phyloP scores from a whole-genome alignment of 2,888 invertebrate species.

The Drosophila melanosoma region DNA sequence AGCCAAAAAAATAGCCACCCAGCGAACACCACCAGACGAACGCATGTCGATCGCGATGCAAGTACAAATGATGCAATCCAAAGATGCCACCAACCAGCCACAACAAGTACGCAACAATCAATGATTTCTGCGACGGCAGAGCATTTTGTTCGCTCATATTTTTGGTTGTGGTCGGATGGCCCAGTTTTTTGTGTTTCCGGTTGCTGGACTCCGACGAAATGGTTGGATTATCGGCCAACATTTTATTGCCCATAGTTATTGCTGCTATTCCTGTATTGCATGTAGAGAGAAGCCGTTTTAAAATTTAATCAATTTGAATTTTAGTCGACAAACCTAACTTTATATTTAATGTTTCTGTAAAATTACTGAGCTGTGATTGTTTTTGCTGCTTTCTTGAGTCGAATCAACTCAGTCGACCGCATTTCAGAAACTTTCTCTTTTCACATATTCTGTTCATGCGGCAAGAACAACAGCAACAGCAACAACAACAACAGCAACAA shows the following conservation, averaged over 20 bases:
- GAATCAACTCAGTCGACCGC: constrained; percentile 5
- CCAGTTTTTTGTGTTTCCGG: constrained; percentile 14
- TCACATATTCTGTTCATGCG: constrained; percentile 77
- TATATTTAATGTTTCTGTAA: neutral
- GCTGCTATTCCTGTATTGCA: neutral
- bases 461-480: constrained; percentile 31
- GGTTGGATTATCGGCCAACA: neutral
- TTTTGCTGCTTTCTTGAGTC: neutral
- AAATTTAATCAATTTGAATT: neutral
- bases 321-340: neutral
- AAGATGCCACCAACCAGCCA: constrained; percentile 96
- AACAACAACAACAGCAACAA: constrained; percentile 9
- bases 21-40: constrained; percentile 95
- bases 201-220: neutral
- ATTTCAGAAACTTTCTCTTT: constrained; percentile 76
- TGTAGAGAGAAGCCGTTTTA: no score
- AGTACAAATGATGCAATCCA: constrained; percentile 96
- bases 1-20: constrained; percentile 93
- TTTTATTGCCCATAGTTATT: constrained; percentile 1
- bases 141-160: constrained; percentile 49
- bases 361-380: neutral
- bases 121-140: constrained; percentile 86
- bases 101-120: constrained; percentile 90
- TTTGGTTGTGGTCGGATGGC: constrained; percentile 10
- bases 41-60: constrained; percentile 94